Evolutionary conservation across 2,888 invertebrate genomes (phyloP), one percentile per base, ranked within the genome.

Genomic region (Caradrina kadenii): DNA sequence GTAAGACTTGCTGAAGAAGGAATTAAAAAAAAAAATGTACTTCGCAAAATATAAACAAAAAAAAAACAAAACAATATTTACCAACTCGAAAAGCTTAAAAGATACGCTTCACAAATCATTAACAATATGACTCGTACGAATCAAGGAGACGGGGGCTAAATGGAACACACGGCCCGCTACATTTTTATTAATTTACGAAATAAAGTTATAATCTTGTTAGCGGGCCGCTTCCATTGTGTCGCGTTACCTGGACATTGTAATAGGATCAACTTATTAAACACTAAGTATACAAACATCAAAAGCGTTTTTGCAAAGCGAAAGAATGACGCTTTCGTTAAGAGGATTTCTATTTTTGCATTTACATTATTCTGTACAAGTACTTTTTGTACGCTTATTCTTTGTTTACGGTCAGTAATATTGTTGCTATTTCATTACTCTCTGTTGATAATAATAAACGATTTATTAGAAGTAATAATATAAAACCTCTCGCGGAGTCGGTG

Each of bases 241-340:
- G 85, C 89, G 91, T 92, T 93, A 95, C 95, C 95, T 95, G 95
- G 93, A 92, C 95, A 93, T 91, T 92, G 92, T 96, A 96, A 96
- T 96, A 96, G 96, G 96, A 96, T 96, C 95, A 96, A 95, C 94
- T 95, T 96, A 95, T 96, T 93, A 96, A 94, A 94, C 91, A 94
- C 93, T 95, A 96, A 96, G 96, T 96, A 95, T 87, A 84, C 90
- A 89, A 92, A 95, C 96, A 96, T 96, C 96, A 96, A 96, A 95
- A 94, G 94, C 93, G 86, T 91, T 91, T 88, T 86, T 86, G 81
- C 88, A 79, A 83, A 87, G 89, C 85, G 89, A 93, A 93, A 93
- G 93, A 94, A 94, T 91, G 87, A 77, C 82, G 89, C 89, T 91
- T 89, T 89, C 60, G 90, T 89, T 94, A 95, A 94, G 94, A 94